Evolutionary conservation across 2,113 vertebrate species (phyloP).

Genomic region (Paramisgurnus dabryanus): DNA sequence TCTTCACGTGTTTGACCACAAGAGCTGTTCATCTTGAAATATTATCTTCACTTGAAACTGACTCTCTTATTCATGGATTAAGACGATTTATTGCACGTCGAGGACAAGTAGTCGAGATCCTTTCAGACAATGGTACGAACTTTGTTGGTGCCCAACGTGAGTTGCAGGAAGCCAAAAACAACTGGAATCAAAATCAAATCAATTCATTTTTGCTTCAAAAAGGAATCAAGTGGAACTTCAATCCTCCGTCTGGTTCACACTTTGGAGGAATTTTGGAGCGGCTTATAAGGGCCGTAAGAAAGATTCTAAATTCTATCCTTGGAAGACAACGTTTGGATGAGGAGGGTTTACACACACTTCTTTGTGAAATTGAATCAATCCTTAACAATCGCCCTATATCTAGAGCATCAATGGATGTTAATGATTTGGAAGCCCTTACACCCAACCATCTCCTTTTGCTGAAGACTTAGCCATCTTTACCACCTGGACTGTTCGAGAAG

Average conservation of each 20-base stretch:
- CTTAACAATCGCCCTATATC: constrained; percentile 27
- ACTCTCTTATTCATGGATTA: constrained; percentile 24
- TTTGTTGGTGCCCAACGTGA: not conserved
- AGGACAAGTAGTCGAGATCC: not conserved
- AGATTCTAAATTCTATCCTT: not conserved
- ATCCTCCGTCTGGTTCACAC: constrained; percentile 25
- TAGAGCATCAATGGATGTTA: constrained; percentile 2
- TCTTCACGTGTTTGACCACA: constrained; percentile 19
- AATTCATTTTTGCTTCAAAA: not conserved
- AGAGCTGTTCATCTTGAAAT: constrained; percentile 11
- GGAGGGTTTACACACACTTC: constrained; percentile 22
- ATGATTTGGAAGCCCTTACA: constrained; percentile 35
- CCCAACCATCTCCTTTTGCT: constrained; percentile 35
- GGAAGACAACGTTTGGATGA: not conserved
- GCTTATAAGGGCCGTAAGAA: not conserved
- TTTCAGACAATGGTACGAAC: constrained; percentile 14
- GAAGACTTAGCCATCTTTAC: constrained; percentile 1
- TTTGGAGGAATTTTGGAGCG: not conserved
- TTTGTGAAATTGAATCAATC: constrained; percentile 36
- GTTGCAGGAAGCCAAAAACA: not conserved
- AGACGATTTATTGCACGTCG: not conserved
- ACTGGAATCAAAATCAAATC: constrained; percentile 4
- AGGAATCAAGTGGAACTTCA: constrained; percentile 29
- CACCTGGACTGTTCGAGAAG: constrained; percentile 11
- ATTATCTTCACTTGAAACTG: constrained; percentile 12